Conservation (phyloP, 1,140 invertebrate genomes). For the Gonioctena quinquepunctata region DNA sequence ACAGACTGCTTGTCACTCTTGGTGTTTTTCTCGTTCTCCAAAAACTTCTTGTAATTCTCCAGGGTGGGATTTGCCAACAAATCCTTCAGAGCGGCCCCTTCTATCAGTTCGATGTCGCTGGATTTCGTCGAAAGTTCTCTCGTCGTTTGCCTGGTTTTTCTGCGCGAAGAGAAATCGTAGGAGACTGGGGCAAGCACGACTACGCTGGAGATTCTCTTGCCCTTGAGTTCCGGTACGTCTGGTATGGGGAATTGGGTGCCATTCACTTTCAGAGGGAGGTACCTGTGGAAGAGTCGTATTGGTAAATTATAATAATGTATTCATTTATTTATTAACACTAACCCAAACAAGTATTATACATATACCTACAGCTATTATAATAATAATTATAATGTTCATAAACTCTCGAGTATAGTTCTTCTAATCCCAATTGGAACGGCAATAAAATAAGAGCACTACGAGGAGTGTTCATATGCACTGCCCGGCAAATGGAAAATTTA, state of each 20-base stretch:
- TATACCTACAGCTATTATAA: no score
- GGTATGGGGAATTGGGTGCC: conserved; percentile 83
- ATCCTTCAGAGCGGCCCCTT: conserved; percentile 73
- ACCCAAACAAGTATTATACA: no score
- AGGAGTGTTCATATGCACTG: no score
- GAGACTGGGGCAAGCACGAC: conserved; percentile 81
- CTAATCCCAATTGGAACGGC: no score
- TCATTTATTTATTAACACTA: background rate
- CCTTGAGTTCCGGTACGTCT: conserved; percentile 71
- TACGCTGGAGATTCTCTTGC: conserved; percentile 76
- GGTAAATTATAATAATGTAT: background rate
- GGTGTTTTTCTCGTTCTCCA: conserved; percentile 74
- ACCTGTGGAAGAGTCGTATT: conserved; percentile 56
- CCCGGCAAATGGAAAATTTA: no score
- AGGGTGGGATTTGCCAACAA: conserved; percentile 73
- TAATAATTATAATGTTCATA: no score
- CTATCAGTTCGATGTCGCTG: conserved; percentile 65
- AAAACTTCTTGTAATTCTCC: conserved; percentile 79
- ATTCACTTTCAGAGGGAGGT: conserved; percentile 79
- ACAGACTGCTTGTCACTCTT: conserved; percentile 75
- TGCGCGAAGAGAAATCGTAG: conserved; percentile 54
- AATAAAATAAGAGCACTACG: no score
- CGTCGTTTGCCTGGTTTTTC: conserved; percentile 56
- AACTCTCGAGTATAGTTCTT: no score
- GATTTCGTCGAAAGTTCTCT: conserved; percentile 56